Percentiles rank a stretch among this genome's conserved stretches.
Conservation (phyloP, 2,888 invertebrate genomes). For the Pilophorus perplexus region DNA sequence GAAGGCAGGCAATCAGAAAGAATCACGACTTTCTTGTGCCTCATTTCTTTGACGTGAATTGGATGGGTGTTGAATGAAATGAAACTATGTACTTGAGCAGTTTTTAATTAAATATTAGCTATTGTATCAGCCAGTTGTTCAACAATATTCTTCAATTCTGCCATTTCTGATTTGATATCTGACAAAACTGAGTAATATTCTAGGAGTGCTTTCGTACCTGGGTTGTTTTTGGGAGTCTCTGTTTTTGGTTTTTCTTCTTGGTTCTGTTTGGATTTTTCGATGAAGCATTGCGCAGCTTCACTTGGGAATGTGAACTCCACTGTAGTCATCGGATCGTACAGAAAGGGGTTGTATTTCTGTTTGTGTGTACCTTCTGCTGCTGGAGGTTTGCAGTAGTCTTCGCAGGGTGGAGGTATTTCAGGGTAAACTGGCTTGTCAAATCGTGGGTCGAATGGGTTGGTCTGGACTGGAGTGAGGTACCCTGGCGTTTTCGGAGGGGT, state of each 20-base stretch:
- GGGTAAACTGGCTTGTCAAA: background rate
- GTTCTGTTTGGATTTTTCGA: background rate
- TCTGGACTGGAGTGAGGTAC: background rate
- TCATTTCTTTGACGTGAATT: too few species aligned
- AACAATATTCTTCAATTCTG: conserved; percentile 7
- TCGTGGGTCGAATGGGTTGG: background rate
- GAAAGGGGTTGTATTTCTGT: conserved; percentile 7
- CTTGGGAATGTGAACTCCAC: conserved; percentile 13
- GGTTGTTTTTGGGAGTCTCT: background rate
- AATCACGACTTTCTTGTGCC: too few species aligned
- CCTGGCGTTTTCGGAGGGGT: background rate
- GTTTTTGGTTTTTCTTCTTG: background rate
- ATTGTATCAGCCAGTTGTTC: background rate
- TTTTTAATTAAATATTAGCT: background rate
- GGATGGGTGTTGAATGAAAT: too few species aligned
- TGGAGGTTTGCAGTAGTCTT: background rate
- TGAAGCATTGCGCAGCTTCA: conserved; percentile 6
- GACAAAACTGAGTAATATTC: conserved; percentile 11
- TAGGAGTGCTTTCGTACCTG: conserved; percentile 14
- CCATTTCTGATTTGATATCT: conserved; percentile 24
- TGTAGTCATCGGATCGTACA: conserved; percentile 15
- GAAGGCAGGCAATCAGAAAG: too few species aligned
- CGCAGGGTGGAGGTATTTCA: background rate
- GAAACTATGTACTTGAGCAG: background rate
- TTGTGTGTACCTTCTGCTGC: background rate